Base-by-base conservation (phyloP, 2,888 invertebrate genomes). In the Cosmopolites sordidus region DNA sequence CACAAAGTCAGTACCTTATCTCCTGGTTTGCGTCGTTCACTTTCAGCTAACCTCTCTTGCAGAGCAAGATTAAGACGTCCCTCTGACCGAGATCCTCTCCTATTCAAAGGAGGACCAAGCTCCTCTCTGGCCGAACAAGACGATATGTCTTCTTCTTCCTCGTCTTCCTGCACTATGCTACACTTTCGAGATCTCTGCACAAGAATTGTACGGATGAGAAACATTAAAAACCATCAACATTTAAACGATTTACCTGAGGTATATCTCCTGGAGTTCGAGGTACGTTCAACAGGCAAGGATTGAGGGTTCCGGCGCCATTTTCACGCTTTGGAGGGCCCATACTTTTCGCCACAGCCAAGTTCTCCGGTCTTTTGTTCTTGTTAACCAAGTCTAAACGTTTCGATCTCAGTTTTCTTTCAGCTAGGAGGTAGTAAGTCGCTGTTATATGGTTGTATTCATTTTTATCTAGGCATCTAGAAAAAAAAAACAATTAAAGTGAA, bases 371-470 rank as follows among this genome's bases (percentile, higher is more conserved):
- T 53, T 66, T 70, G 54, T 62, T 64, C 67, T 76, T 76, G 56
- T 76, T 71, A 64, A 74, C 70, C 69, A 76, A 74, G 60, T 86
- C 85, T 64, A 84, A 87, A 65, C 91, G 80, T 68, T 88, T 84
- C 45, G 86, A 83, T 60, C 89, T 81, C 39, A 99, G 78, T 72
- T 93, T 90, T 60, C 94, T 80, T 76, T 99, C 99, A 11, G 96
- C 97, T 64, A 99, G 77, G 64, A 99, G 79, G 76, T 91, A 99
- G 76, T 97, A 99, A 15, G 98, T 99, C 42, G 98, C 98, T 22
- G 98, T 97, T 67, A 99, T 89, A 75, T 99, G 95, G 77, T 95
- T 95, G 76, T 99, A 99, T 70, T 94, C 93, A 76, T 97, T 92
- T 70, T 88, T 89, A 70, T 96, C 94, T 68, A 99, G 77, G 50